Evolutionary conservation across 2,797 vertebrate genomes (phyloP), one percentile per base, ranked within the genome.

Genomic region (Myotis pilosus): DNA sequence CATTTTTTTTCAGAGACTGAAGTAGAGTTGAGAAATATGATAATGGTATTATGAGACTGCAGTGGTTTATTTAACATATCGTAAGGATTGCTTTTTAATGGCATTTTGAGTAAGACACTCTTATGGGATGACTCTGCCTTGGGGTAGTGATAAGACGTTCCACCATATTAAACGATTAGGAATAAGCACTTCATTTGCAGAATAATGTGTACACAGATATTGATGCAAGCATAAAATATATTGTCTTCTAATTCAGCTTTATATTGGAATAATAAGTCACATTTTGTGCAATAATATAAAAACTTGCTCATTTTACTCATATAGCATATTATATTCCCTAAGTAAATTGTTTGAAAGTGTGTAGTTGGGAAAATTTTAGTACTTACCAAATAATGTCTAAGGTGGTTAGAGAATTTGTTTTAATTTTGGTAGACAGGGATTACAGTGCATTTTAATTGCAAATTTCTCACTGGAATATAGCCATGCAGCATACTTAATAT

Each of bases 381-480:
- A 25, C 6, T 88, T 60, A 60, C 11, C 78, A 80, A 60, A 53
- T 51, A 80, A 47, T 60, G 41, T 19, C 19, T 15, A 92, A 82
- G 66, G 25, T 89, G 13, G 11, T 92, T 76, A 64, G 44, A 87
- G 38, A 86, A 78, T 72, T 94, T 85, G 60, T 91, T 96, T 92
- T 72, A 79, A 64, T 95, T 82, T 87, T 86, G 33, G 8, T 66
- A 71, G 66, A 64, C 25, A 85, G 81, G 69, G 55, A 89, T 76
- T 71, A 51, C 3, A 76, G 2, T 80, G 10, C 30, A 82, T 83
- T 94, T 92, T 78, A 66, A 16, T 38, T 66, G 30, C 11, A 22
- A 25, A 3, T 74, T 15, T 79, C 51, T 47, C 23, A 78, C 57
- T 85, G 75, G 36, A 81, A 69, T 64, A 53, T 60, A 93, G 19